Evolutionary conservation across 2,797 vertebrate genomes (phyloP).

Genomic region (Ficedula albicollis): DNA sequence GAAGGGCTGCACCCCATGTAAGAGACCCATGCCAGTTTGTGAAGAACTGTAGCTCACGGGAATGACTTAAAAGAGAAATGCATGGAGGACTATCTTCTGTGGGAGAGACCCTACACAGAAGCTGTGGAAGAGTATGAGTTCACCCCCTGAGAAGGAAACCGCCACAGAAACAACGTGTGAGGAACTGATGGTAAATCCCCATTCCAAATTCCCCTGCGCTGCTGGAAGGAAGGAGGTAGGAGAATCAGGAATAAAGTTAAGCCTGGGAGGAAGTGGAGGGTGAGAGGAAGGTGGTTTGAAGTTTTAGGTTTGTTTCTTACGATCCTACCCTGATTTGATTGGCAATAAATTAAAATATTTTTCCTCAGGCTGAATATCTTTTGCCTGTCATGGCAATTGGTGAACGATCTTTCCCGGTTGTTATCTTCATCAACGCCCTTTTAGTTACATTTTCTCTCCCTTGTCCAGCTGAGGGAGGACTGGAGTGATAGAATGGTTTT

Average conservation of each 20-base stretch:
- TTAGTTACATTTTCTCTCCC: neutral
- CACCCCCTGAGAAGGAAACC: neutral
- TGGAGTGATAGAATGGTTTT: neutral
- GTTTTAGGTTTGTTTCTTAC: neutral
- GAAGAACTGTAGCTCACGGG: neutral
- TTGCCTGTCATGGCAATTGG: neutral
- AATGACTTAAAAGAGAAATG: neutral
- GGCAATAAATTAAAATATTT: neutral
- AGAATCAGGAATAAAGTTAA: neutral
- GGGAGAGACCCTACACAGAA: neutral
- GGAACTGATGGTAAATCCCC: neutral
- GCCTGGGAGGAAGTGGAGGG: neutral
- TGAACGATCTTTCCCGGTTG: neutral
- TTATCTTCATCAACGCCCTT: neutral
- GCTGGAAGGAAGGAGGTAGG: neutral
- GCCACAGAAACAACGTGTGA: neutral
- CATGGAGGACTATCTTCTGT: neutral
- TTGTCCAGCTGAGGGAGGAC: neutral
- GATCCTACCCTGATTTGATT: neutral
- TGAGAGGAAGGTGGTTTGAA: neutral
- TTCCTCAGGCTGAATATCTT: neutral
- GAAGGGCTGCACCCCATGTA: neutral
- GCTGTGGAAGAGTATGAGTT: neutral
- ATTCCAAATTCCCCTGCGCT: rapidly evolving
- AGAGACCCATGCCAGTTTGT: neutral